phyloP scores from a whole-genome alignment of 2,888 invertebrate genomes.

The Melanchra persicariae region DNA sequence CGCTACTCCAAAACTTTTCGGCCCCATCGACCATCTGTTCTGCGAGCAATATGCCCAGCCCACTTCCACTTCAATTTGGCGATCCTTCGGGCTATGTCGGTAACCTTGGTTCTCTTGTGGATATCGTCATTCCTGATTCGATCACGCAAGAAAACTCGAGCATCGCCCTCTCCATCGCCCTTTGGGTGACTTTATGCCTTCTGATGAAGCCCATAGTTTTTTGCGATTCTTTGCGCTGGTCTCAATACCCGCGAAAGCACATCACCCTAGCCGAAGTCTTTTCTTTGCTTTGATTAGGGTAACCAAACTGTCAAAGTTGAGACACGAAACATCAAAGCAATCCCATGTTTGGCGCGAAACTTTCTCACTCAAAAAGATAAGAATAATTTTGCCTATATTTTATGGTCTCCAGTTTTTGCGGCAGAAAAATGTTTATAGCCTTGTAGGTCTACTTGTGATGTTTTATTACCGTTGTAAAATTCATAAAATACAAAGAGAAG shows the following conservation, averaged over 20 bases:
- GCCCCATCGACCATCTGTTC: no score
- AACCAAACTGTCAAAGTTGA: constrained; percentile 65
- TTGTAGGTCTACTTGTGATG: constrained; percentile 43
- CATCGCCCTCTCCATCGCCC: no score
- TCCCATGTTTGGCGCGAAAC: constrained; percentile 47
- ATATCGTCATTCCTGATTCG: no score
- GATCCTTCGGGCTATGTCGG: no score
- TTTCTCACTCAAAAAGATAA: constrained; percentile 51
- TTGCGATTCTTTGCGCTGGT: background rate
- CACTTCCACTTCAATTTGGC: no score
- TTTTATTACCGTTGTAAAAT: constrained; percentile 61
- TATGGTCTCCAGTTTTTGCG: constrained; percentile 43
- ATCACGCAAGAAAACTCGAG: no score
- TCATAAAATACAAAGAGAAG: constrained; percentile 57
- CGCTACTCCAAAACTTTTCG: no score
- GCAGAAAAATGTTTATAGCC: constrained; percentile 51
- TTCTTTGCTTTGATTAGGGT: constrained; percentile 64
- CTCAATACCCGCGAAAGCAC: background rate
- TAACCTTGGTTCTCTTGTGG: no score
- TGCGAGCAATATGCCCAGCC: no score
- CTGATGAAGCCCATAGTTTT: no score
- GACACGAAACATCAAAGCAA: constrained; percentile 55
- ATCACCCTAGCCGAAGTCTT: background rate
- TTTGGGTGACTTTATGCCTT: no score
- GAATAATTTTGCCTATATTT: constrained; percentile 53